Evolutionary conservation across 1,140 invertebrate genomes (phyloP).

Genomic region (Drosophila sucinea): DNA sequence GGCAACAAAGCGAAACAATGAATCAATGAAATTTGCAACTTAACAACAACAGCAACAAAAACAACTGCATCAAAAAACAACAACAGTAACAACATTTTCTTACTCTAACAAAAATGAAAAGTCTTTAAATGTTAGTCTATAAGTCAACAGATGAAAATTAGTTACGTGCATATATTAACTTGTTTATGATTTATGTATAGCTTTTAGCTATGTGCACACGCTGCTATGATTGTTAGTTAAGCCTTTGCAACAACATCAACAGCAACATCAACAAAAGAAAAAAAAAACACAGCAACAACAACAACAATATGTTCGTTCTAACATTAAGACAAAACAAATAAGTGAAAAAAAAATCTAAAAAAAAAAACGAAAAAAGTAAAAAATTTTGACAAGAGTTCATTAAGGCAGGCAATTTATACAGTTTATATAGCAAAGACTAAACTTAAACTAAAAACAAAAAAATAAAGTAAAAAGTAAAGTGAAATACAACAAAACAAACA

Average conservation of each 20-base stretch:
- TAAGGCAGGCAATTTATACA: conserved; percentile 74
- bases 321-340: conserved; percentile 67
- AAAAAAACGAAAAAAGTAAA: conserved; percentile 36
- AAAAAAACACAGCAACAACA: conserved; percentile 49
- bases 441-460: conserved; percentile 41
- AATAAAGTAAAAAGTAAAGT: conserved; percentile 24
- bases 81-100: conserved; percentile 26
- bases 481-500: conserved; percentile 35
- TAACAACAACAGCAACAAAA: conserved; percentile 23
- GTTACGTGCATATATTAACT: conserved; percentile 58
- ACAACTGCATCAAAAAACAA: conserved; percentile 8
- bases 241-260: conserved; percentile 52
- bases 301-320: conserved; percentile 63
- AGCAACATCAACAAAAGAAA: conserved; percentile 48
- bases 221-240: conserved; percentile 69
- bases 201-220: conserved; percentile 24
- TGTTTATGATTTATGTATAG: conserved; percentile 27
- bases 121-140: conserved; percentile 76
- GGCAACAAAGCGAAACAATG: conserved; percentile 36
- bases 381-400: conserved; percentile 73
- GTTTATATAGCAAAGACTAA: conserved; percentile 70
- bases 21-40: conserved; percentile 35
- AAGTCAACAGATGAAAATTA: conserved; percentile 68
- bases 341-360: conserved; percentile 49
- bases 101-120: conserved; percentile 58